Evolutionary conservation across 1,140 invertebrate species (phyloP), one percentile per base, ranked within the genome.

Genomic region (Lasioglossum baleicum): DNA sequence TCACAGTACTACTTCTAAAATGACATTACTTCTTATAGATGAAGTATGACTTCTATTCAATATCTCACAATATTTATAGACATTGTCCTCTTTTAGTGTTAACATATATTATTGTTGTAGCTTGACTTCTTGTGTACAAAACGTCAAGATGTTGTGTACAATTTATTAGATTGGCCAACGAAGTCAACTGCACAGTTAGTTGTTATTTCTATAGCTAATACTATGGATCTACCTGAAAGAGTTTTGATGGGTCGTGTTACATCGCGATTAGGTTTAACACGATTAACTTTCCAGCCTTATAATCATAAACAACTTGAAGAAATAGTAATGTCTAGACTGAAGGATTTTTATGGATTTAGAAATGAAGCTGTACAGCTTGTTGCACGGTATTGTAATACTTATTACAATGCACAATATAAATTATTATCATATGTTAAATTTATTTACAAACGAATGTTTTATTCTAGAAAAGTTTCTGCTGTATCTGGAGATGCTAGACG

Each of bases 91-190:
- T n/a, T n/a, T n/a, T n/a, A n/a, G n/a, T n/a, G n/a, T n/a, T n/a
- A n/a, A n/a, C n/a, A n/a, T n/a, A n/a, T n/a, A 69, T 64, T 48
- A 83, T 87, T 87, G 51, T 20, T 94, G 64, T 88, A 98, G 96
- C 91, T 99, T 78, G 99, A 99, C 93, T 95, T 98, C 71, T 92
- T 99, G 22, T 98, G 97, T 89, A 99, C 98, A 35, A 95, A 96
- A 80, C 95, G 97, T n/a, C 98, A 99, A 94, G 97, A 99, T 91
- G 98, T 99, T 0, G 95, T 99, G 11, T 99, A 99, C 92, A 99
- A 98, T 92, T 94, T 99, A 67, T 96, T 99, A 90, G 98, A 99
- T 89, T 99, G 99, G 99, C 97, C 98, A 2, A 95, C 95, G 5
- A 96, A 96, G 87, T 93, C 94, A 20, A 94, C 95, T 8, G 96